These are phyloP conservation scores for Neodon shergylaensis DNA, from an alignment of 2,113 vertebrate genomes.

Conservation along the genomic window DNA sequence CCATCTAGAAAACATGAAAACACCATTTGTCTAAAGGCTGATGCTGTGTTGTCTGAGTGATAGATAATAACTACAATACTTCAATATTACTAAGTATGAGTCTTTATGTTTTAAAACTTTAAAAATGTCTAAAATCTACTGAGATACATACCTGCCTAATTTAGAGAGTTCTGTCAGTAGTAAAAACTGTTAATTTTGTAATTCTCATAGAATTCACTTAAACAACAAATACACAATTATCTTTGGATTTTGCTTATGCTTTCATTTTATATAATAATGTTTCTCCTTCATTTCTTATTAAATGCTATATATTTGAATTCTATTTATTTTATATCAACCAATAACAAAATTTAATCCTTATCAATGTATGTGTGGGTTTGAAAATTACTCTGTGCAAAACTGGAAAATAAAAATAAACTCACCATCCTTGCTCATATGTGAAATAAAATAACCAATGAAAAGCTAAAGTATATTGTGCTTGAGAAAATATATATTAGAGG, in stretches of 20 bases:
- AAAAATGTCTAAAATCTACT: background rate
- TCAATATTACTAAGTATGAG: no score
- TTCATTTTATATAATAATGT: conserved; percentile 8
- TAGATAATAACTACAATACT: no score
- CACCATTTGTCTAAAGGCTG: no score
- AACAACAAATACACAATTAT: background rate
- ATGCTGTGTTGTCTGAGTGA: no score
- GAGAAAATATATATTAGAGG: background rate
- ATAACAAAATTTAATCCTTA: background rate
- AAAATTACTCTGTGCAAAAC: background rate
- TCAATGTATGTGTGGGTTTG: background rate
- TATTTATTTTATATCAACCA: background rate
- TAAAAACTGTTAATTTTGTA: background rate
- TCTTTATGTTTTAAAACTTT: no score
- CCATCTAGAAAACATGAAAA: no score
- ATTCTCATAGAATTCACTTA: background rate
- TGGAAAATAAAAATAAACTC: background rate
- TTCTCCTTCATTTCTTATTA: background rate
- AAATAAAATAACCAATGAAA: conserved; percentile 37
- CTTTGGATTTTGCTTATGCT: background rate
- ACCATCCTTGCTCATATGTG: background rate
- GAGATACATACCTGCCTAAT: background rate
- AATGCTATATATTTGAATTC: conserved; percentile 15
- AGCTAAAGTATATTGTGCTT: background rate
- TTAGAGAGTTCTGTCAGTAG: background rate